Evolutionary conservation across 2,797 vertebrate genomes (phyloP).

Genomic region (Mormyrops boulengeri): DNA sequence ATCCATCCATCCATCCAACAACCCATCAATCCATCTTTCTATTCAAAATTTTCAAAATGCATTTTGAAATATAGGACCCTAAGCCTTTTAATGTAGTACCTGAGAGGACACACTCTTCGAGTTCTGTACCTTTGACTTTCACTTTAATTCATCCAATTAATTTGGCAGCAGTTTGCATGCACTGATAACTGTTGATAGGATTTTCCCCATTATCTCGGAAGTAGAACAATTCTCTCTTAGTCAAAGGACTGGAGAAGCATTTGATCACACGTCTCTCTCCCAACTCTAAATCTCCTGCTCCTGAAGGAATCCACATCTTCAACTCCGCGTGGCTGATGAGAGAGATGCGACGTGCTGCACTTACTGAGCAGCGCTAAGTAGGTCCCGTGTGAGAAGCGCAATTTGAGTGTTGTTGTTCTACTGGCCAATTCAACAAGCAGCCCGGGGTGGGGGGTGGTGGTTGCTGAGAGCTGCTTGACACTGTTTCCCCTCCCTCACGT

Average conservation of each 20-base stretch:
- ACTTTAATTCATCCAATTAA: background rate
- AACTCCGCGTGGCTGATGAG: background rate
- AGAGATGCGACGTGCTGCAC: background rate
- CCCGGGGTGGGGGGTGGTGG: background rate
- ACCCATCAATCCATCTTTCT: background rate
- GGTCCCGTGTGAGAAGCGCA: background rate
- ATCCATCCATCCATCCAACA: background rate
- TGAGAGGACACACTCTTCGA: background rate
- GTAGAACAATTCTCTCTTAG: background rate
- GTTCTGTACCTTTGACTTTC: background rate
- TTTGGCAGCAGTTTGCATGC: background rate
- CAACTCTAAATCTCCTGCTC: background rate
- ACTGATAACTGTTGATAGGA: background rate
- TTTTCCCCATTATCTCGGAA: background rate
- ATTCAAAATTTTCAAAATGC: background rate
- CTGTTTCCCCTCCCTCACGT: background rate
- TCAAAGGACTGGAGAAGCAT: background rate
- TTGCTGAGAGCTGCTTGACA: background rate
- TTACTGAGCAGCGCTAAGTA: background rate
- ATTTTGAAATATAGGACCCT: background rate
- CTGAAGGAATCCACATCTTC: background rate
- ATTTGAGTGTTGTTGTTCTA: background rate
- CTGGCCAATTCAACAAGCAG: background rate
- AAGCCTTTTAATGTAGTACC: background rate
- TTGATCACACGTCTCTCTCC: background rate